Conservation (phyloP, 2,797 vertebrate species). For the Pipistrellus pygmaeus region DNA sequence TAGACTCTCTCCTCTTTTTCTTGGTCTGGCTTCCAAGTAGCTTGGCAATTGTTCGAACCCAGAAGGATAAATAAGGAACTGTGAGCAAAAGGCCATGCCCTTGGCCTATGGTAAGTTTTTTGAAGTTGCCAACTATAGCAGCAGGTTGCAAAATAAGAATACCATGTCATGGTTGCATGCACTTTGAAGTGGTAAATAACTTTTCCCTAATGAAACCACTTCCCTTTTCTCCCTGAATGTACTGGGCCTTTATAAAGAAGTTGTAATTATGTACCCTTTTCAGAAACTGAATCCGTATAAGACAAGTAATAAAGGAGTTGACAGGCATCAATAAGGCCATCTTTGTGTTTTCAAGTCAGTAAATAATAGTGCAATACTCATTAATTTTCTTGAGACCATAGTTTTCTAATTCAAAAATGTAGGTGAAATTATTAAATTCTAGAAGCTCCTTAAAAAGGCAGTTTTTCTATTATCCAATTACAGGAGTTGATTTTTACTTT, state of each 20-base stretch:
- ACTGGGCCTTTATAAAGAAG: neutral
- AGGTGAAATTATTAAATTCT: constrained; percentile 38
- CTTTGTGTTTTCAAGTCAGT: constrained; percentile 23
- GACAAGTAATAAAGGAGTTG: constrained; percentile 51
- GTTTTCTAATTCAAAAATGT: constrained; percentile 22
- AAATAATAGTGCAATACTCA: neutral
- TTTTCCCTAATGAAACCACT: neutral
- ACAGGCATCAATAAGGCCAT: neutral
- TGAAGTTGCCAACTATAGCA: neutral
- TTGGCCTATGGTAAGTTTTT: neutral
- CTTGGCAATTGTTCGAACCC: neutral
- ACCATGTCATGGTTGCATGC: neutral
- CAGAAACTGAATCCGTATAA: constrained; percentile 46
- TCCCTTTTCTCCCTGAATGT: constrained; percentile 1
- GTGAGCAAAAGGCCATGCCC: constrained; percentile 4
- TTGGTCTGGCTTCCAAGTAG: neutral
- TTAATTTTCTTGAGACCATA: constrained; percentile 16
- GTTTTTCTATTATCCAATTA: constrained; percentile 42
- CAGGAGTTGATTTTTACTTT: constrained; percentile 48
- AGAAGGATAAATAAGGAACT: constrained; percentile 23
- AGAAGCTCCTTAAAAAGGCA: constrained; percentile 31
- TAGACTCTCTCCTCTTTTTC: neutral
- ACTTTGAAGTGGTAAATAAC: constrained; percentile 39
- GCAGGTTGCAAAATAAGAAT: constrained; percentile 15
- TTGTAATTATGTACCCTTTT: constrained; percentile 19